A percentile compares a stretch with the other conserved stretches of the same genome.
Conservation (phyloP, 1,140 invertebrate species). For the Ericerus pela region DNA sequence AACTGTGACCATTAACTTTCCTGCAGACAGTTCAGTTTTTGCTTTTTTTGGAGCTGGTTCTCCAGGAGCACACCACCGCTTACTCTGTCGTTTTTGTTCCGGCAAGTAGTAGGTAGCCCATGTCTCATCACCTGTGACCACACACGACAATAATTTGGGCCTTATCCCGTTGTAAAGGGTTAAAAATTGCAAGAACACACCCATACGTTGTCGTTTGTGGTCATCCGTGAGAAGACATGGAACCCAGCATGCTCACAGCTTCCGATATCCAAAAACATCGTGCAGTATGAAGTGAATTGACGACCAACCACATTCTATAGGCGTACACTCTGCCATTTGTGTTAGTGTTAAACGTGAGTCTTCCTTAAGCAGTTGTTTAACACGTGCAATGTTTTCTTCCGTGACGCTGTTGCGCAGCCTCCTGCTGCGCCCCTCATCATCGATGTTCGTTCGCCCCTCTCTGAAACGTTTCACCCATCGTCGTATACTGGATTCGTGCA, state of each 20-base stretch:
- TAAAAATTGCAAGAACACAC: neutral
- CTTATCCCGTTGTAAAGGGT: neutral
- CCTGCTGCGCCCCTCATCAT: too few relatives aligned
- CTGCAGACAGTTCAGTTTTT: slow-evolving; percentile 24
- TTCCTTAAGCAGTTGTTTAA: too few relatives aligned
- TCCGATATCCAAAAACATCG: slow-evolving; percentile 2
- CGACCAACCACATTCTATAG: too few relatives aligned
- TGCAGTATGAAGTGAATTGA: too few relatives aligned
- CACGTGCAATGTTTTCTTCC: too few relatives aligned
- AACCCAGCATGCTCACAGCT: slow-evolving; percentile 9
- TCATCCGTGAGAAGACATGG: slow-evolving; percentile 9
- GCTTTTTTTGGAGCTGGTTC: slow-evolving; percentile 20
- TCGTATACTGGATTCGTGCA: too few relatives aligned
- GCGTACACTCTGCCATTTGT: too few relatives aligned
- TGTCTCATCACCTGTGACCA: slow-evolving; percentile 27
- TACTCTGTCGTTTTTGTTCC: slow-evolving; percentile 28
- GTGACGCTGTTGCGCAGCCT: too few relatives aligned
- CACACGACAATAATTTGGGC: neutral
- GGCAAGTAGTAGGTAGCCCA: slow-evolving; percentile 30
- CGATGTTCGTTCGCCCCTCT: too few relatives aligned
- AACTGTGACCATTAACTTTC: slow-evolving; percentile 25
- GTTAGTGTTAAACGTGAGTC: too few relatives aligned
- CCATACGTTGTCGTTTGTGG: neutral
- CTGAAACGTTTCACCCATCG: too few relatives aligned
- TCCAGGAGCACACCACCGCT: slow-evolving; percentile 24